Base-by-base conservation (phyloP, 2,888 invertebrate species). In the Amblyjoppa fuscipennis region DNA sequence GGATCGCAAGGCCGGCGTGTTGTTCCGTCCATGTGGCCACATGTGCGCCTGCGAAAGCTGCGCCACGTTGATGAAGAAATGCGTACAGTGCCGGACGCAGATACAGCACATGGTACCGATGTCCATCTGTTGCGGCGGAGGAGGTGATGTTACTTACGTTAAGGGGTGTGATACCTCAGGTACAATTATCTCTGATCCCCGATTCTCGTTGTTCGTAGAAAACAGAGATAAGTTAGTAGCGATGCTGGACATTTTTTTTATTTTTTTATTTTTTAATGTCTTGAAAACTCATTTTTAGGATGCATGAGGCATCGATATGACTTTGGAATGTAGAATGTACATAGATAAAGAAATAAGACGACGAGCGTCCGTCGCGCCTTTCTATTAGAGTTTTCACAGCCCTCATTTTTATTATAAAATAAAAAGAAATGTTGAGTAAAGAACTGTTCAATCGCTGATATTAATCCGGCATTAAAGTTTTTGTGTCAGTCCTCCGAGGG, bases 21-120 rank as follows among this genome's bases (percentile, higher is more conserved):
- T 99, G 93, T 99, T 99, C 95, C 97, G 98, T 89, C 99, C 99
- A 38, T 99, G 99, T 95, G 97, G 98, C 75, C 99, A 99, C 95
- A 98, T 99, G 97, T 97, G 97, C 95, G 98, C 98, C 28, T 98
- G 98, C 95, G 97, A 97, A 89, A 96, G 96, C 90, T 99, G 99
- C 95, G 98, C 98, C 86, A 97, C 97, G 88, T 96, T 99, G 91
- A 99, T 99, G 98, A 99, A 99, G 95, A 99, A 99, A 95, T 99
- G 99, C 95, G 98, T 99, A 20, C 97, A 98, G 94, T 99, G 99
- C 94, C 96, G 99, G 91, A 96, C 97, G 70, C 97, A 97, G 93
- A 98, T 99, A 89, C 97, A 97, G 88, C 95, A 96, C 90, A 96
- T 96, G 95, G 94, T 95, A 68, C 95, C 95, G 13, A 93, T 95